These are phyloP conservation scores for Trichomalopsis sarcophagae DNA, from an alignment of 1,140 invertebrate genomes.

Conservation along the genomic window DNA sequence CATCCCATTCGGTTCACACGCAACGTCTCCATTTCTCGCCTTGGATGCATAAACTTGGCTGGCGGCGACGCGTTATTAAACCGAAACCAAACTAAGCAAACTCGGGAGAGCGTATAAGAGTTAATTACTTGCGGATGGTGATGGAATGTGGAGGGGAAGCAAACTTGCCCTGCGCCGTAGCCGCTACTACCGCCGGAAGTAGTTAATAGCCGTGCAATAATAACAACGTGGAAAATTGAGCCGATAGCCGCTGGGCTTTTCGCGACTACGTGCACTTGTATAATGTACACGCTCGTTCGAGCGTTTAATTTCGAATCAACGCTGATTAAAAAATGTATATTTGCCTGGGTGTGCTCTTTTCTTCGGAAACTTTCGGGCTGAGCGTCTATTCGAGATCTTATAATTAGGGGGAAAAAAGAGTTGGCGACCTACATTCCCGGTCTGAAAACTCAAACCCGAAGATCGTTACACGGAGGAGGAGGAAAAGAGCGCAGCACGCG, in stretches of 20 bases:
- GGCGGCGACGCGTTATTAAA: slow-evolving; percentile 39
- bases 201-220: slow-evolving; percentile 44
- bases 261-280: no score
- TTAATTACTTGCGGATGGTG: slow-evolving; percentile 61
- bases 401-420: not conserved
- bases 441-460: not conserved
- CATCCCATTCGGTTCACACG: not conserved
- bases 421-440: not conserved
- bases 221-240: slow-evolving; percentile 32
- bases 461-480: not conserved
- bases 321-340: slow-evolving; percentile 52
- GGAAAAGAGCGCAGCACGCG: not conserved
- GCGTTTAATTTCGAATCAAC: slow-evolving; percentile 48
- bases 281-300: not conserved
- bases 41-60: slow-evolving; percentile 42
- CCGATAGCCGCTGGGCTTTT: slow-evolving; percentile 17
- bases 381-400: no score
- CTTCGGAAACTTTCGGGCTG: no score
- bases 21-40: slow-evolving; percentile 28
- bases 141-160: slow-evolving; percentile 28
- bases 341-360: not conserved
- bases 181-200: not conserved
- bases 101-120: slow-evolving; percentile 12
- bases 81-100: slow-evolving; percentile 52
- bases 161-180: not conserved